Conservation (phyloP, 1,140 invertebrate genomes). For the Ceratina australensis region DNA sequence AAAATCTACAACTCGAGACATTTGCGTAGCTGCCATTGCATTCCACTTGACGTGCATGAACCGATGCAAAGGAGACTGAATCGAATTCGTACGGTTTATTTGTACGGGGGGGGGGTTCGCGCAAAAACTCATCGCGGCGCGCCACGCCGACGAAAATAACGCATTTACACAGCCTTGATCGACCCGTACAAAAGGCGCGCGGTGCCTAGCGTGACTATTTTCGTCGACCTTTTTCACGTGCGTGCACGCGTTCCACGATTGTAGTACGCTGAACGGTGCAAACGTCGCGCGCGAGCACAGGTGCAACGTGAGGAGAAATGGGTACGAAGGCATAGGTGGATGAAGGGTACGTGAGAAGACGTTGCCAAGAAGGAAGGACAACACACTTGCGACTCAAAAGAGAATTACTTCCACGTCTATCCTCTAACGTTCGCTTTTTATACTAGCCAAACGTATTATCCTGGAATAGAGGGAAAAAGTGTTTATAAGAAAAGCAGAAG, state of each 20-base stretch:
- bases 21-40: too few relatives aligned
- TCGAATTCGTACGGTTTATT: not conserved
- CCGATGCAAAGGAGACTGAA: too few relatives aligned
- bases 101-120: not conserved
- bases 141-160: conserved; percentile 20
- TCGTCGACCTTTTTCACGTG: conserved; percentile 41
- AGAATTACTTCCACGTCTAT: conserved; percentile 32
- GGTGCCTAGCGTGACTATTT: conserved; percentile 40
- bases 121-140: not conserved
- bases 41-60: too few relatives aligned
- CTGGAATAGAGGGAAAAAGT: not conserved
- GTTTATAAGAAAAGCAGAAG: not conserved
- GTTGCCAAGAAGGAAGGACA: not conserved
- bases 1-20: too few relatives aligned
- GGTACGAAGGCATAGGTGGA: not conserved
- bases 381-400: conserved; percentile 40
- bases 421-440: not conserved
- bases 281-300: conserved; percentile 41
- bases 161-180: conserved; percentile 7
- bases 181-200: not conserved
- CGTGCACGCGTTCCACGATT: conserved; percentile 32
- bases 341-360: not conserved
- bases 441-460: not conserved
- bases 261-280: not conserved
- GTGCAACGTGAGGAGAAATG: conserved; percentile 50